phyloP scores from a whole-genome alignment of 2,797 vertebrate genomes.

The Mionectes olivaceus region DNA sequence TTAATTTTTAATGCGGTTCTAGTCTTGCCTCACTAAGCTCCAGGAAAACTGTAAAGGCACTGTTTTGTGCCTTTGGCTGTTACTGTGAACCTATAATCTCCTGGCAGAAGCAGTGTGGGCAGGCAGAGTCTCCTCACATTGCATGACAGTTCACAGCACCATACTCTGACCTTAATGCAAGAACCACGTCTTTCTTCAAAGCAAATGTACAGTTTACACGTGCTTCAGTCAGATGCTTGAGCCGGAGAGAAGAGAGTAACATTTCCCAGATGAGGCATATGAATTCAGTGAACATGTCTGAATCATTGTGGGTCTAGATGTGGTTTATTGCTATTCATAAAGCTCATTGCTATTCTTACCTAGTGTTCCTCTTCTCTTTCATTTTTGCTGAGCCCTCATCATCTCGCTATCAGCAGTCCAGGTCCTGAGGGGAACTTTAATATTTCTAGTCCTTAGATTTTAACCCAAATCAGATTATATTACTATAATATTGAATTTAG shows the following conservation, averaged over 20 bases:
- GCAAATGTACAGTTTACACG: neutral
- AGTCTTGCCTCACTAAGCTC: slow-evolving; percentile 17
- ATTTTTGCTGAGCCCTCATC: neutral
- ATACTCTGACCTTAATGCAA: neutral
- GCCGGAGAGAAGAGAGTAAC: neutral
- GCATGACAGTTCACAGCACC: neutral
- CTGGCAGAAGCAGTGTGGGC: neutral
- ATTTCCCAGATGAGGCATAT: neutral
- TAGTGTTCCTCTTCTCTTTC: neutral
- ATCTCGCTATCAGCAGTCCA: neutral
- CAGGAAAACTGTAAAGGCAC: slow-evolving; percentile 37
- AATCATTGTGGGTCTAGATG: neutral
- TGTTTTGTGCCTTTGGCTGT: slow-evolving; percentile 29
- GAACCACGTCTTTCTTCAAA: neutral
- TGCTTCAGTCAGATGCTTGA: neutral
- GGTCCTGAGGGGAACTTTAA: neutral
- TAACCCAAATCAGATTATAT: slow-evolving; percentile 26
- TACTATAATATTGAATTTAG: neutral
- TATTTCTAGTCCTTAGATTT: slow-evolving; percentile 25
- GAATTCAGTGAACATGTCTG: neutral
- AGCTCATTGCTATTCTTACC: neutral
- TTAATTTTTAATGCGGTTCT: slow-evolving; percentile 49
- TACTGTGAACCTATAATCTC: slow-evolving; percentile 19
- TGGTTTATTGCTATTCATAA: neutral
- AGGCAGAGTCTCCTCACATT: neutral